Conservation (phyloP, 2,113 vertebrate species). For the Ptyas mucosa region DNA sequence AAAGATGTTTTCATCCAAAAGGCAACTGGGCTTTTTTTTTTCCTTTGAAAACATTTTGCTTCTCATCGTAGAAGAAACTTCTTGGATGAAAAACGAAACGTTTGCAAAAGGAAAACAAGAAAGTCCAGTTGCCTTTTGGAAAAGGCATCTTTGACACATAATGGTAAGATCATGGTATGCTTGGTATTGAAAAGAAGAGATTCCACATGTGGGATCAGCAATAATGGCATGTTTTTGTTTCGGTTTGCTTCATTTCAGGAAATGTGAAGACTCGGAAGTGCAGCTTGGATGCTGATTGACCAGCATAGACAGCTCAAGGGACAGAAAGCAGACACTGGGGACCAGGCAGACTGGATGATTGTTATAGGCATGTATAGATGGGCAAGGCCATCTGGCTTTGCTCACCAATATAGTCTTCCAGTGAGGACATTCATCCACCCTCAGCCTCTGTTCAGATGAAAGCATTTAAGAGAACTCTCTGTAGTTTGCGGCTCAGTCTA, state of each 20-base stretch:
- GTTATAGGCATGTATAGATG: background rate
- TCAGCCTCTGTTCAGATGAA: background rate
- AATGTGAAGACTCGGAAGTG: background rate
- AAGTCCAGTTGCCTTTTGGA: background rate
- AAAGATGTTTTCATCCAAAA: background rate
- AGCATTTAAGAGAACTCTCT: background rate
- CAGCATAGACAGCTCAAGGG: background rate
- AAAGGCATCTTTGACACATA: background rate
- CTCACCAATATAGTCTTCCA: background rate
- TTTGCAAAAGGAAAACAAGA: background rate
- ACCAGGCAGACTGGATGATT: background rate
- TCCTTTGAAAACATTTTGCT: background rate
- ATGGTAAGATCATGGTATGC: background rate
- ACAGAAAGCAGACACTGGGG: background rate
- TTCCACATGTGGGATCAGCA: background rate
- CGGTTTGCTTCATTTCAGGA: background rate
- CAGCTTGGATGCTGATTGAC: background rate
- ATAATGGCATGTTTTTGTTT: background rate
- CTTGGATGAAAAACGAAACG: background rate
- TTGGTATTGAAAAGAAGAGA: background rate
- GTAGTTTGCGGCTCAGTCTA: background rate
- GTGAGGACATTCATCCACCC: too few relatives aligned
- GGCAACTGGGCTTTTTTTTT: background rate
- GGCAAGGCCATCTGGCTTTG: background rate
- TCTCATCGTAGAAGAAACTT: background rate